These are phyloP conservation scores for Mythimna loreyi DNA, from an alignment of 2,888 invertebrate genomes.

Conservation along the genomic window DNA sequence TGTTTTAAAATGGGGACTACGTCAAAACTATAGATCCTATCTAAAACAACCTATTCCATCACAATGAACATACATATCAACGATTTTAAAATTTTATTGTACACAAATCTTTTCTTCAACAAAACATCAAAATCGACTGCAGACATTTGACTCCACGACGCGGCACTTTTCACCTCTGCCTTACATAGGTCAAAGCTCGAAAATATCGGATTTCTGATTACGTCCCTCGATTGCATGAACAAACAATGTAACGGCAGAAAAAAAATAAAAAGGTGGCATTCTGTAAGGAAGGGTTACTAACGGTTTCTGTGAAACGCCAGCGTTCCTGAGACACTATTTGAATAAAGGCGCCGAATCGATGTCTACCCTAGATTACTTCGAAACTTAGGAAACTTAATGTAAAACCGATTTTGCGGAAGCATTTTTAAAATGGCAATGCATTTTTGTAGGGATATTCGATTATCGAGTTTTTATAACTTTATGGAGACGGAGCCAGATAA, in stretches of 20 bases:
- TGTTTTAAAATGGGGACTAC: too few relatives aligned
- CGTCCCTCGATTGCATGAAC: conserved; percentile 52
- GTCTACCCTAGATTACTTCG: conserved; percentile 54
- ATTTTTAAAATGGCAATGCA: conserved; percentile 34
- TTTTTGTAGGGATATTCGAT: conserved; percentile 22
- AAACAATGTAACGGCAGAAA: conserved; percentile 42
- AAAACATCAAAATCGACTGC: conserved; percentile 29
- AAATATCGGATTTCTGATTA: conserved; percentile 55
- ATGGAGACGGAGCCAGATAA: conserved; percentile 1
- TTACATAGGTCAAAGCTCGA: conserved; percentile 41
- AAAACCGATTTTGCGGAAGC: conserved; percentile 45
- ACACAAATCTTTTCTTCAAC: background rate
- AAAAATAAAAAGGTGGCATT: conserved; percentile 41
- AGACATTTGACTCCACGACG: conserved; percentile 39
- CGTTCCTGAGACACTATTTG: conserved; percentile 39
- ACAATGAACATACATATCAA: too few relatives aligned
- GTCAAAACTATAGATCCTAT: too few relatives aligned
- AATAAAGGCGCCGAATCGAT: conserved; percentile 53
- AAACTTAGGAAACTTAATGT: conserved; percentile 44
- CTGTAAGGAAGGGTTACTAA: conserved; percentile 40
- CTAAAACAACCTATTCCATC: too few relatives aligned
- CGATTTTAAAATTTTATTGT: too few relatives aligned
- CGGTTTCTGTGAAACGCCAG: conserved; percentile 39
- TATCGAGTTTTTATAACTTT: conserved; percentile 31
- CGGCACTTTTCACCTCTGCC: conserved; percentile 50